phyloP scores from a whole-genome alignment of 2,113 vertebrate genomes.

The Orientallactaga bullata region DNA sequence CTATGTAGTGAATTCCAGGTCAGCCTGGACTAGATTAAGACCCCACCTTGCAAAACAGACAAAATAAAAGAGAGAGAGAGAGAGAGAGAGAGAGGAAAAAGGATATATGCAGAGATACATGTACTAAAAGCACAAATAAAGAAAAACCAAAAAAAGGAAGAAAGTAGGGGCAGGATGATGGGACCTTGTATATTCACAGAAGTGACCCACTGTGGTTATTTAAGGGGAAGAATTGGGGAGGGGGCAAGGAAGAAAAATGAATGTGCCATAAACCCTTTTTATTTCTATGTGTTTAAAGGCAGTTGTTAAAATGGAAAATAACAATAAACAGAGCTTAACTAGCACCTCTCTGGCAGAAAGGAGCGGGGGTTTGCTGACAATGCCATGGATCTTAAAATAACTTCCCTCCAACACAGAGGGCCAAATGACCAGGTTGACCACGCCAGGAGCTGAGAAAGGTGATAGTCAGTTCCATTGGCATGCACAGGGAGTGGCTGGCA shows the following conservation, averaged over 20 bases:
- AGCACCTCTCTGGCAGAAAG: background rate
- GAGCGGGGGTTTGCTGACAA: background rate
- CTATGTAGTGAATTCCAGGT: too few relatives aligned
- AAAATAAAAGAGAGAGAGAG: too few relatives aligned
- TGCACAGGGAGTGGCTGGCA: background rate
- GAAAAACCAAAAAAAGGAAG: too few relatives aligned
- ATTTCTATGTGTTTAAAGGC: conserved; percentile 1
- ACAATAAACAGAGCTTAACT: background rate
- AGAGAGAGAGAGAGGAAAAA: background rate
- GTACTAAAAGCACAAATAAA: too few relatives aligned
- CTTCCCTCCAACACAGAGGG: background rate
- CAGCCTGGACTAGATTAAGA: too few relatives aligned
- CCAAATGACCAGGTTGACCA: background rate
- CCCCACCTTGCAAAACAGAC: background rate
- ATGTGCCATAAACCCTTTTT: background rate
- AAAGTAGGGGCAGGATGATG: fast-evolving
- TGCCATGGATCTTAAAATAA: background rate
- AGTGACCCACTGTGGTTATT: background rate
- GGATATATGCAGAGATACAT: too few relatives aligned
- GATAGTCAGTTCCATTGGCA: background rate
- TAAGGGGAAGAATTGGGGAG: background rate
- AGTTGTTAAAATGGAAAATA: conserved; percentile 3
- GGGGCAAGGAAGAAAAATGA: background rate
- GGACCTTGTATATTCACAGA: fast-evolving
- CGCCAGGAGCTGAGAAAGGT: background rate